These are phyloP conservation scores for Pilophorus perplexus DNA, from an alignment of 2,888 invertebrate species.

Conservation along the genomic window DNA sequence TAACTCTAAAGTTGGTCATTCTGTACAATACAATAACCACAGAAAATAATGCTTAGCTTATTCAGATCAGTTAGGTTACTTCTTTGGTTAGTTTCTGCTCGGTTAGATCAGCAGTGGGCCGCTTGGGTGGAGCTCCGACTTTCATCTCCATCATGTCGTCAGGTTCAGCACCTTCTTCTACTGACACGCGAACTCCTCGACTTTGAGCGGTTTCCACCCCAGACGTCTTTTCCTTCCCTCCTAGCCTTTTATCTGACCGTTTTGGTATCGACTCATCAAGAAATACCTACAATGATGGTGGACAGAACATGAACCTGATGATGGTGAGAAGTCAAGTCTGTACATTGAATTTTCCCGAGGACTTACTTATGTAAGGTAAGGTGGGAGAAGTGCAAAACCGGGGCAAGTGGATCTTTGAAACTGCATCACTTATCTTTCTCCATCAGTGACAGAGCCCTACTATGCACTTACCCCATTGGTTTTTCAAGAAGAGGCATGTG, in stretches of 20 bases:
- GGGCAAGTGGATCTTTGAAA: too few species aligned
- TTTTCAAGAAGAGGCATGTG: too few species aligned
- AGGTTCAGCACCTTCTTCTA: constrained; percentile 4
- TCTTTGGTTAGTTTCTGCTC: constrained; percentile 22
- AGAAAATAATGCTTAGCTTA: too few species aligned
- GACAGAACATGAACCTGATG: background rate
- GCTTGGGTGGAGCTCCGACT: constrained; percentile 3
- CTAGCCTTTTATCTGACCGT: background rate
- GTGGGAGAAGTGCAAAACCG: too few species aligned
- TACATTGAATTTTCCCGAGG: too few species aligned
- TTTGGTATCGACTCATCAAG: constrained; percentile 24
- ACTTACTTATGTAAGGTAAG: too few species aligned
- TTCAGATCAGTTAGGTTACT: background rate
- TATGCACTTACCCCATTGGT: too few species aligned
- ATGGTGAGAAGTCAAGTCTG: background rate
- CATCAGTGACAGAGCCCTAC: too few species aligned
- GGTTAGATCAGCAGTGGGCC: background rate
- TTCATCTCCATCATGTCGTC: constrained; percentile 4
- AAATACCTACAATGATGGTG: background rate
- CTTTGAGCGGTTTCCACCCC: background rate
- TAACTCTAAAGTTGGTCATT: background rate
- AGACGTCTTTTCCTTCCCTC: background rate
- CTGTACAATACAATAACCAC: too few species aligned
- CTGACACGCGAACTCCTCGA: constrained; percentile 1
- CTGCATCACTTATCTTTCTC: too few species aligned